Base-by-base conservation (phyloP, 2,888 invertebrate species). In the Erannis defoliaria region DNA sequence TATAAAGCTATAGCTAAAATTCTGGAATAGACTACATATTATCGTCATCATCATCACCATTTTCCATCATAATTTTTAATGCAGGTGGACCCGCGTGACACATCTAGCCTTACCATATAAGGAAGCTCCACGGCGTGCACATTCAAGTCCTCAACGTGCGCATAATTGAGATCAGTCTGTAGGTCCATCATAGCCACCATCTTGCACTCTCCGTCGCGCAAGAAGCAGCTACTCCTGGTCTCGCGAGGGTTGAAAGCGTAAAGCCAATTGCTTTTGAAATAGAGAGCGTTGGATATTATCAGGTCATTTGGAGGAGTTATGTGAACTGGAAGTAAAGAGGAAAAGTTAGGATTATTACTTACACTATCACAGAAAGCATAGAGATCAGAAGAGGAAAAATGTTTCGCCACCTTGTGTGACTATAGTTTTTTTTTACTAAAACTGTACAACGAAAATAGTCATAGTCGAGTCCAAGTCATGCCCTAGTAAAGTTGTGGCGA, bases 181-280 rank as follows among this genome's bases (percentile, higher is more conserved):
- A 92, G 81, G 58, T 94, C 93, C 96, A 96, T 96, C 93, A 95
- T 94, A 4, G 88, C 81, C 0, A 93, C 92, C 23, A 88, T 82
- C 42, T 78, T 83, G 71, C 95, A 95, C 1, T 76, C 80, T 0
- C 81, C 81, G 0, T 80, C 81, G 14, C 79, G 81, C 65, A 89
- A 83, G 84, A 96, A 96, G 73, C 95, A 95, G 35, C 86, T 88
- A 0, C 75, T 51, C 6, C 73, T 76, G 0, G 96, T 96, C 16
- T 78, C 72, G 2, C 77, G 80, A 10, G 84, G 80, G 71, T 95
- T 89, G 72, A 96, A 96, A 0, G 93, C 78, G 19, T 90, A 80
- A 54, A 90, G 80, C 96, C 96, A 96, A 1, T 78, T 76, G 40
- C 95, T 95, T 79, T 95, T 96, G 86, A 96, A 96, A 82, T 94